Evolutionary conservation across 2,113 vertebrate species (phyloP), one percentile per base, ranked within the genome.

Genomic region (Lathamus discolor): DNA sequence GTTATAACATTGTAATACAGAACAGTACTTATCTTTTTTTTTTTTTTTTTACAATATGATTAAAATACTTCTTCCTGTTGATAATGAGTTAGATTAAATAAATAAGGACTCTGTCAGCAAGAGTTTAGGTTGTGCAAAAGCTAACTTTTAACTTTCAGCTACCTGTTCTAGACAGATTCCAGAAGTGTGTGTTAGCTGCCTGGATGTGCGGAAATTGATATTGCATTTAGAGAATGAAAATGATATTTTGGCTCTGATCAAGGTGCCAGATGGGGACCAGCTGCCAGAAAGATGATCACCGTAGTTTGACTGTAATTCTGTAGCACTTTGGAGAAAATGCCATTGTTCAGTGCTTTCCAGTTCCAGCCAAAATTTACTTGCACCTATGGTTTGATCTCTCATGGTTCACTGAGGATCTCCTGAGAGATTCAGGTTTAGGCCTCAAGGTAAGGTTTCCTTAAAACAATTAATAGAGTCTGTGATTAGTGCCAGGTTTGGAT

Each of bases 1-100:
- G n/a, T 94, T 95, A 81, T 13, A 70, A 79, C 93, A 90, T 54
- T 90, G 49, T 77, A 90, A 72, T 90, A 92, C 41, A 92, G 92
- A 90, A 70, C 18, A 59, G 54, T 62, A 90, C 49, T 86, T 73
- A 61, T 24, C 52, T 28, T 80, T 5, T 44, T 46, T 19, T 46
- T 46, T 43, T 44, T 63, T 37, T 73, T 81, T 68, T 62, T 57
- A 28, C 15, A 88, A 28, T 77, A 75, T 10, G 41, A 85, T 83
- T 90, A 95, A 90, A 94, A 86, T 83, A 37, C 7, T 66, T 93
- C 72, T 88, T 94, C 39, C 35, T 64, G 52, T 48, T 46, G 88
- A 88, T 92, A 96, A 88, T 46, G 46, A 69, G 31, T 48, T 49
- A 67, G 39, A 68, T 20, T 25, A 41, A 41, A 41, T 39, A 78